Evolutionary conservation across 2,888 invertebrate genomes (phyloP).

Genomic region (Ethmia dodecea): DNA sequence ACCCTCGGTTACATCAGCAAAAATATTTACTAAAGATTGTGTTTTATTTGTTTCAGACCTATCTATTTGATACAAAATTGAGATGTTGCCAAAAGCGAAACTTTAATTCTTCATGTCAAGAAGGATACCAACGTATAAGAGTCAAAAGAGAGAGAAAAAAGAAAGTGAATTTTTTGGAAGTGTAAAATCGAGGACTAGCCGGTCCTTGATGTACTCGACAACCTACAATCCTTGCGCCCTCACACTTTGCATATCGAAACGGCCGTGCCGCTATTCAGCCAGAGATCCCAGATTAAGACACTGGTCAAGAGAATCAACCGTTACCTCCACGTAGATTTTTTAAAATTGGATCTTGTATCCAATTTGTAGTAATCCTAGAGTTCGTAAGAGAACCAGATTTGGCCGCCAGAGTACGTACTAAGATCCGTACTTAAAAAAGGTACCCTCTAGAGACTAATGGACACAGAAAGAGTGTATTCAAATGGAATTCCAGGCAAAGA

Average conservation of each 20-base stretch:
- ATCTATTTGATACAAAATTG: conserved; percentile 34
- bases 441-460: conserved; percentile 57
- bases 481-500: conserved; percentile 71
- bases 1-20: too few relatives aligned
- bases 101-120: conserved; percentile 71
- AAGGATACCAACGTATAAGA: conserved; percentile 45
- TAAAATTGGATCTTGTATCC: conserved; percentile 45
- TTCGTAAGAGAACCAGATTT: conserved; percentile 43
- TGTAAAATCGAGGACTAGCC: conserved; percentile 72
- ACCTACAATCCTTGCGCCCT: conserved; percentile 69
- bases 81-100: conserved; percentile 62
- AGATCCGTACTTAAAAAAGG: conserved; percentile 44
- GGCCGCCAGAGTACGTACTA: conserved; percentile 40
- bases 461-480: conserved; percentile 55
- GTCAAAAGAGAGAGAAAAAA: conserved; percentile 44
- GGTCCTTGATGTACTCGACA: conserved; percentile 76
- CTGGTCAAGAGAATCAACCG: conserved; percentile 64
- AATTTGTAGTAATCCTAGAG: conserved; percentile 43
- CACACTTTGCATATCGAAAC: conserved; percentile 66
- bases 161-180: conserved; percentile 66
- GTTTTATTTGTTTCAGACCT: conserved; percentile 58
- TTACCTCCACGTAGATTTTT: conserved; percentile 57
- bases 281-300: conserved; percentile 81
- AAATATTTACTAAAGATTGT: too few relatives aligned
- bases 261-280: conserved; percentile 70